phyloP scores from a whole-genome alignment of 2,113 vertebrate genomes.

The Dromaius novaehollandiae region DNA sequence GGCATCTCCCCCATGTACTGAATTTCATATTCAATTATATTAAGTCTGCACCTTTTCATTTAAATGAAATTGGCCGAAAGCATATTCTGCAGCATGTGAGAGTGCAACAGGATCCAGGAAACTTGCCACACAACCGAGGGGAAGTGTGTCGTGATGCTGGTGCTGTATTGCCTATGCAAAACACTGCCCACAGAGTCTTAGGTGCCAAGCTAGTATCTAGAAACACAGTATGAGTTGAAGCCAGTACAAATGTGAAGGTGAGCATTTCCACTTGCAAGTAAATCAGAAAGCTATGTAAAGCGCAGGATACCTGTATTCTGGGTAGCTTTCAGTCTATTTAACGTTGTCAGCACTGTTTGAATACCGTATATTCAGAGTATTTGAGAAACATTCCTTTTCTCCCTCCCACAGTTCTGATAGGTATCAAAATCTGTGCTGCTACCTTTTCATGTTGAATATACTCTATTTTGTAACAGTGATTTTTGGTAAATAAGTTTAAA shows the following conservation, averaged over 20 bases:
- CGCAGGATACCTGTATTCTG: too few relatives aligned
- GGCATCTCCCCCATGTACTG: neutral
- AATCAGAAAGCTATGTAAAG: neutral
- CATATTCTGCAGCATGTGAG: neutral
- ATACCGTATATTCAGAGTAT: neutral
- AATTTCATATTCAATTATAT: fast-evolving
- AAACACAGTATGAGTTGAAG: neutral
- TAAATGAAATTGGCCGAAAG: neutral
- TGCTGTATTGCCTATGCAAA: neutral
- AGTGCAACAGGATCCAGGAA: neutral
- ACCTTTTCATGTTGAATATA: neutral
- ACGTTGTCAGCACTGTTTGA: neutral
- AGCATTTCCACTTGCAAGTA: neutral
- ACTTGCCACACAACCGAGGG: neutral
- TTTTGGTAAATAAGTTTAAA: neutral
- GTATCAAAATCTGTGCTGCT: neutral
- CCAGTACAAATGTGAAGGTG: neutral
- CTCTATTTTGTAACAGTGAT: neutral
- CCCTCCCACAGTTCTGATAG: neutral
- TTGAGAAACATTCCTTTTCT: neutral
- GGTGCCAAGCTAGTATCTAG: neutral
- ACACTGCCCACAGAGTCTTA: fast-evolving
- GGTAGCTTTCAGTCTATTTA: neutral
- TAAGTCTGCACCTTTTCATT: neutral
- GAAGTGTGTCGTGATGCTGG: fast-evolving